Conservation (phyloP, 2,113 vertebrate genomes). For the Nyctibius bracteatus region DNA sequence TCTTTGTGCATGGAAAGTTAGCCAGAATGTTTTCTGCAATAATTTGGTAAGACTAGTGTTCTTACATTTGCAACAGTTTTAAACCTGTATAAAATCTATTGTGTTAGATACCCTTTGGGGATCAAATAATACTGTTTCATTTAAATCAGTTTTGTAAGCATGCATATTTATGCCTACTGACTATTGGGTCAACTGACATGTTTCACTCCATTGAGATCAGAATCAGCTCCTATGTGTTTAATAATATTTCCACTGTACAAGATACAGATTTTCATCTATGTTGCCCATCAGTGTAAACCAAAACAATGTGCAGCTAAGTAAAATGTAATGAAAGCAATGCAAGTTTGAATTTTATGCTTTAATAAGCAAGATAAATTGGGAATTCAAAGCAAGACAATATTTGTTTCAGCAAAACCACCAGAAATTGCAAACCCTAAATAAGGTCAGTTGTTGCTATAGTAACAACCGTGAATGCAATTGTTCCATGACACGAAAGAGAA, state of each 20-base stretch:
- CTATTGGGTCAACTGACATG: not conserved
- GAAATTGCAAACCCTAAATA: not conserved
- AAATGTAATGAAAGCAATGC: not conserved
- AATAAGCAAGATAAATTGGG: not conserved
- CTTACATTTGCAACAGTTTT: not conserved
- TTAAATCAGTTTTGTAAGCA: not conserved
- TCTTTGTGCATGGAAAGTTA: not conserved
- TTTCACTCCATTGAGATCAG: not conserved
- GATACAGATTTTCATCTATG: not conserved
- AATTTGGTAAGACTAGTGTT: not conserved
- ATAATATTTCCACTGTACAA: not conserved
- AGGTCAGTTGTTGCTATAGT: not conserved
- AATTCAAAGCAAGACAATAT: not conserved
- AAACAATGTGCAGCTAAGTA: not conserved
- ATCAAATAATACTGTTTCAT: not conserved
- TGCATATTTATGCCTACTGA: not conserved
- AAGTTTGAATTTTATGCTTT: not conserved
- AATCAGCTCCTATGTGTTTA: not conserved
- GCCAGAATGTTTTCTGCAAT: not conserved
- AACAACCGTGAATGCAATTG: not conserved
- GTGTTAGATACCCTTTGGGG: not conserved
- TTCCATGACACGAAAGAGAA: not conserved
- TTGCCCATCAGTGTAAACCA: not conserved
- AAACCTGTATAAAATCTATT: not conserved
- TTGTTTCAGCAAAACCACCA: not conserved